Evolutionary conservation across 2,113 vertebrate genomes (phyloP), one percentile per base, ranked within the genome.

Genomic region (Vulpes vulpes): DNA sequence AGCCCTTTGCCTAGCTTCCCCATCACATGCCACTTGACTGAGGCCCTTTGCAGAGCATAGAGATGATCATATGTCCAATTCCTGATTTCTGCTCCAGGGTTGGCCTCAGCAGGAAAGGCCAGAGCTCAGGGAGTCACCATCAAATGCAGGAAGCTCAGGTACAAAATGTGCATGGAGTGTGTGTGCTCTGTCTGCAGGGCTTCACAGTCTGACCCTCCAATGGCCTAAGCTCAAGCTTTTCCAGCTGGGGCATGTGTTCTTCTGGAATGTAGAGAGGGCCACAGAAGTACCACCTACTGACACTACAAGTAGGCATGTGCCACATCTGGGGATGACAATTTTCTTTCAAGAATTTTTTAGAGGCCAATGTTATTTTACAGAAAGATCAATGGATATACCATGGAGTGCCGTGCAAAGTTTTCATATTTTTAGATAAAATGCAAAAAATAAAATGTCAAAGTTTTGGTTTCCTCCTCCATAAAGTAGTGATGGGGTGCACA

Each of bases 91-190:
- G 17, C n/a, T 8, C 25, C 1, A 8, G 49, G 16, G 51, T 23
- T 6, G 30, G 16, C 12, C 25, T 0, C 3, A 9, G 67, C 8
- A 6, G 51, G 17, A 25, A 11, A 27, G 32, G 5, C 14, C 3
- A 1, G 17, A 20, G n/a, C 53, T 62, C 16, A 17, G n/a, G 51
- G 25, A 20, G 3, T 16, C 23, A 7, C 5, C 0, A 8, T 0
- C 20, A 27, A 43, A 6, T 25, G 12, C 23, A 4, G 20, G n/a
- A 64, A 57, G 12, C n/a, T 14, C 19, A 9, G 65, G 35, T 1
- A 2, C 1, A 9, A 20, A 53, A 0, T 1, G 0, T 8, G 20
- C 4, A 5, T 3, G 59, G 12, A 17, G 19, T 8, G 5, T 20
- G 0, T 12, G 20, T 7, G 11, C 65, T 16, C 19, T 17, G 3